phyloP scores from a whole-genome alignment of 2,888 invertebrate genomes.

The Heliconius cydno region DNA sequence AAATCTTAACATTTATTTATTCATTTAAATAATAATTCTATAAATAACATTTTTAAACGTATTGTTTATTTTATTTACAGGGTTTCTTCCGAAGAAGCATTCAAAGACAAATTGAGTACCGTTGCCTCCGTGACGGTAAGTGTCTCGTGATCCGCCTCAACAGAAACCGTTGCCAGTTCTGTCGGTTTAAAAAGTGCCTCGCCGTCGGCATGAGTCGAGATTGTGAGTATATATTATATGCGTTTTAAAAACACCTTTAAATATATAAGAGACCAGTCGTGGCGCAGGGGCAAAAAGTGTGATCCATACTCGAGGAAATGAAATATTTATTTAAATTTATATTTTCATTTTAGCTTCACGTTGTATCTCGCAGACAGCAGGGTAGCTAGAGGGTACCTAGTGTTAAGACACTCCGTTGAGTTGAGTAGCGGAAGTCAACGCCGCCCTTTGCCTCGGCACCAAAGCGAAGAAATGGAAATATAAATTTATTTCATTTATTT shows the following conservation, averaged over 20 bases:
- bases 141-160: slow-evolving; percentile 96
- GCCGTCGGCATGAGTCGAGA: slow-evolving; percentile 98
- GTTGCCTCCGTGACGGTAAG: slow-evolving; percentile 96
- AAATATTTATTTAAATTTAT: no score
- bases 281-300: no score
- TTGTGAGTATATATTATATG: slow-evolving; percentile 87
- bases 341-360: no score
- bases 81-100: slow-evolving; percentile 98
- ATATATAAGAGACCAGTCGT: not conserved
- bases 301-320: no score
- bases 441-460: no score
- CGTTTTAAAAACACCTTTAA: not conserved
- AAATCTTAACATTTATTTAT: not conserved
- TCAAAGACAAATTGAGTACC: slow-evolving; percentile 98
- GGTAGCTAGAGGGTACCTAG: no score
- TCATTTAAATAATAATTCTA: not conserved
- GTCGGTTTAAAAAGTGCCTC: slow-evolving; percentile 98
- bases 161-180: slow-evolving; percentile 97
- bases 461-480: no score
- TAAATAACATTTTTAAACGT: not conserved
- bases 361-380: no score
- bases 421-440: no score
- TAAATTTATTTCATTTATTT: no score
- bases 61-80: slow-evolving; percentile 73
- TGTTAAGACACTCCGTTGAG: no score